A percentile compares a stretch with the other conserved stretches of the same genome.
These are phyloP conservation scores for Geococcyx californianus DNA, from an alignment of 2,113 vertebrate genomes.

Conservation along the genomic window DNA sequence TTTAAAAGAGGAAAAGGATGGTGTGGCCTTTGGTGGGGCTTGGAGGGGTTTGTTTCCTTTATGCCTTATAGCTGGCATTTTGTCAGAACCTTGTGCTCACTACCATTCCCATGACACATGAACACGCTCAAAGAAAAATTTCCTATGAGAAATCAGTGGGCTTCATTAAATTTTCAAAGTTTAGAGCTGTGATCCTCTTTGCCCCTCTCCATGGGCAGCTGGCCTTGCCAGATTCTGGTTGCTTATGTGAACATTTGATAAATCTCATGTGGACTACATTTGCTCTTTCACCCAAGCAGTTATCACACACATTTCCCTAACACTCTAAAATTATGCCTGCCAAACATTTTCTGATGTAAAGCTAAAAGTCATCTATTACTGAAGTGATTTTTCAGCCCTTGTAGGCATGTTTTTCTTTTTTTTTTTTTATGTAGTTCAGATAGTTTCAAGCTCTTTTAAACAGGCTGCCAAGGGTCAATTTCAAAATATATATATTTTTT, in stretches of 20 bases:
- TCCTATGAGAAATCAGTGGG: constrained; percentile 46
- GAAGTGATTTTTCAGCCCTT: constrained; percentile 60
- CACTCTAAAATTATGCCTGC: constrained; percentile 66
- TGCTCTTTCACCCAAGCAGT: constrained; percentile 59
- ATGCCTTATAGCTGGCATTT: constrained; percentile 37
- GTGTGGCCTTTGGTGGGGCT: constrained; percentile 7
- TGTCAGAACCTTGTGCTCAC: constrained; percentile 33
- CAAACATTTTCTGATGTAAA: constrained; percentile 65
- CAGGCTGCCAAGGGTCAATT: constrained; percentile 38
- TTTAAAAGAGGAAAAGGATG: neutral
- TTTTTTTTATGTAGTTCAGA: constrained; percentile 23
- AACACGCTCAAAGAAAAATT: neutral
- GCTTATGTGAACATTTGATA: constrained; percentile 52
- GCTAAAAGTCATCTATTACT: constrained; percentile 63
- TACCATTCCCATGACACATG: constrained; percentile 16
- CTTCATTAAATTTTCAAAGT: constrained; percentile 56
- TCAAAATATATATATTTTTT: neutral
- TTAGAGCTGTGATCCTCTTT: constrained; percentile 46
- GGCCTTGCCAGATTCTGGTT: constrained; percentile 32
- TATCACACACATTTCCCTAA: constrained; percentile 59
- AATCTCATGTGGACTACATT: constrained; percentile 48
- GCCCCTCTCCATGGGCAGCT: neutral
- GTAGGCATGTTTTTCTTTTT: constrained; percentile 33
- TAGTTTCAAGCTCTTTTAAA: constrained; percentile 60
- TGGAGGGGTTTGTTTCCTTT: neutral